A percentile compares a stretch with the other conserved stretches of the same genome.
Conservation (phyloP, 2,888 invertebrate species). For the Bursaphelenchus okinawaensis region DNA sequence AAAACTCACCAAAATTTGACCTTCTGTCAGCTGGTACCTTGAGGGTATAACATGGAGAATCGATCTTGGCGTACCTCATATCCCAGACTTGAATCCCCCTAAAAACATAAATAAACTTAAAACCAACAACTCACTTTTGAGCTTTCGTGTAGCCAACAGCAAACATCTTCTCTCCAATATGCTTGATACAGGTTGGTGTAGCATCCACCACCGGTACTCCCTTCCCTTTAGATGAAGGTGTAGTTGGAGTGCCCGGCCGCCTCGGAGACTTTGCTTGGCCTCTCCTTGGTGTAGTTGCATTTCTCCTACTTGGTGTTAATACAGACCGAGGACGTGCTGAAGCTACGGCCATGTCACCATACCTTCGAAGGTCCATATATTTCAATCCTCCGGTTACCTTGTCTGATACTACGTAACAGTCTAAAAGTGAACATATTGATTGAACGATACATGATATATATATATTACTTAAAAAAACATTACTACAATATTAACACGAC, state of each 20-base stretch:
- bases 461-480: too few relatives aligned
- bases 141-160: neutral
- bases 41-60: neutral
- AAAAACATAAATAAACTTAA: neutral
- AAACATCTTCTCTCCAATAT: neutral
- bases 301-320: neutral
- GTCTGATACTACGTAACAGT: neutral
- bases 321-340: neutral
- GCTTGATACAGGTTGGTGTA: neutral
- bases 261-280: neutral
- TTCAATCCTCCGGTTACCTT: neutral
- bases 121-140: neutral
- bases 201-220: neutral
- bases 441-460: too few relatives aligned
- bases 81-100: neutral
- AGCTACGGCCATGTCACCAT: neutral
- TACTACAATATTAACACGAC: too few relatives aligned
- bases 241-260: neutral
- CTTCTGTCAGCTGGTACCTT: neutral
- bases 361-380: neutral
- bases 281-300: neutral
- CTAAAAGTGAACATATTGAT: too few relatives aligned
- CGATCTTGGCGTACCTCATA: neutral
- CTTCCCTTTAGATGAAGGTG: neutral
- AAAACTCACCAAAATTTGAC: neutral